Evolutionary conservation across 2,797 vertebrate species (phyloP).

Genomic region (Pseudomugil gertrudae): DNA sequence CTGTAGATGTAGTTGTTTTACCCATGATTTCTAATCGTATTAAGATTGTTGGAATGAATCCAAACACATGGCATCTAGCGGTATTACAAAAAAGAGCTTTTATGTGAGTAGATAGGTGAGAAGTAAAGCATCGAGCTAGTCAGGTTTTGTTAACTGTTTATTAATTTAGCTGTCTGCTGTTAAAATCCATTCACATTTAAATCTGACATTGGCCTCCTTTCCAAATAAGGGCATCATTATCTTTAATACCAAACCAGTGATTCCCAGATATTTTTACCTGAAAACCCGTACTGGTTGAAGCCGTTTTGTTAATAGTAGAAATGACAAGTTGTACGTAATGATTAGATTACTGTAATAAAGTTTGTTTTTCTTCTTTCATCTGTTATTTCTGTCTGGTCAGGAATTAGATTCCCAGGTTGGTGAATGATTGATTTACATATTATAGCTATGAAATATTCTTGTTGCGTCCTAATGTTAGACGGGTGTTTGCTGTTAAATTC

Average conservation of each 20-base stretch:
- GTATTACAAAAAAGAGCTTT: too few species aligned
- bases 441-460: background rate
- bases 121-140: background rate
- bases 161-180: background rate
- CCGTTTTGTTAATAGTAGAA: background rate
- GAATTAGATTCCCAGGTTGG: background rate
- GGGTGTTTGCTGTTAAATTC: background rate
- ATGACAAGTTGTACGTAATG: background rate
- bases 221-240: background rate
- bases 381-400: background rate
- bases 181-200: background rate
- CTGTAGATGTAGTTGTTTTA: conserved; percentile 1
- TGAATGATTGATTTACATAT: background rate
- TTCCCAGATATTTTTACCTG: background rate
- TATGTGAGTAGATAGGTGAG: background rate
- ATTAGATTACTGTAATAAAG: background rate
- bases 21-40: background rate
- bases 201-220: background rate
- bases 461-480: background rate
- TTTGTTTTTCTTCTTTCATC: background rate
- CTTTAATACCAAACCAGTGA: background rate
- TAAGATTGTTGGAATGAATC: background rate
- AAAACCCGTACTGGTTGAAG: too few species aligned
- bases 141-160: background rate
- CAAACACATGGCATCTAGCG: too few species aligned